phyloP scores from a whole-genome alignment of 2,113 vertebrate genomes.

The Muscicapa adusta region DNA sequence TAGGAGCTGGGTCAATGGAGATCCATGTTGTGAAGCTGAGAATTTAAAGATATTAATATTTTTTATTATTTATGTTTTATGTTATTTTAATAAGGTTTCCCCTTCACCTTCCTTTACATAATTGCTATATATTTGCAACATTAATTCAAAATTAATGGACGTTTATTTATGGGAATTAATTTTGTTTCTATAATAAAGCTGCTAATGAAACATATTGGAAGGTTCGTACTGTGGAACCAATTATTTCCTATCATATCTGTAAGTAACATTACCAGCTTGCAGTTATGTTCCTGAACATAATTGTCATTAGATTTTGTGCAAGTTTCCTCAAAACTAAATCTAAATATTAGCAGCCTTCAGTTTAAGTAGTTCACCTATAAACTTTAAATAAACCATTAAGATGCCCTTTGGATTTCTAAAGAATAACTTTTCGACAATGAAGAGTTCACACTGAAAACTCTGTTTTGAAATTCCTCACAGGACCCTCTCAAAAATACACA shows the following conservation, averaged over 20 bases:
- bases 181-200: slow-evolving; percentile 43
- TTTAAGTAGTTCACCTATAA: neutral
- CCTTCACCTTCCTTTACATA: slow-evolving; percentile 13
- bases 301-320: neutral
- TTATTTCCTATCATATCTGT: slow-evolving; percentile 11
- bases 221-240: neutral
- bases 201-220: slow-evolving; percentile 27
- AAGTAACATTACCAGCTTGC: neutral
- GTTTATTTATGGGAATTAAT: slow-evolving; percentile 31
- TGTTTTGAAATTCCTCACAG: neutral
- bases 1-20: neutral
- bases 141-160: slow-evolving; percentile 37
- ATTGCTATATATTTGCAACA: slow-evolving; percentile 1
- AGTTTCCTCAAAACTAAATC: neutral
- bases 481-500: neutral
- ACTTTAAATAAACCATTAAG: neutral
- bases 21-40: neutral
- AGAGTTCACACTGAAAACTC: neutral
- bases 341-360: neutral
- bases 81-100: neutral
- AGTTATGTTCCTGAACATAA: neutral
- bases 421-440: neutral
- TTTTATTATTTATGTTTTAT: slow-evolving; percentile 17
- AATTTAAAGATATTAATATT: slow-evolving; percentile 1
- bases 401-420: neutral